Percentiles rank a stretch among this genome's conserved stretches.
These are phyloP conservation scores for Tolypeutes matacus DNA, from an alignment of 2,797 vertebrate genomes.

Conservation along the genomic window DNA sequence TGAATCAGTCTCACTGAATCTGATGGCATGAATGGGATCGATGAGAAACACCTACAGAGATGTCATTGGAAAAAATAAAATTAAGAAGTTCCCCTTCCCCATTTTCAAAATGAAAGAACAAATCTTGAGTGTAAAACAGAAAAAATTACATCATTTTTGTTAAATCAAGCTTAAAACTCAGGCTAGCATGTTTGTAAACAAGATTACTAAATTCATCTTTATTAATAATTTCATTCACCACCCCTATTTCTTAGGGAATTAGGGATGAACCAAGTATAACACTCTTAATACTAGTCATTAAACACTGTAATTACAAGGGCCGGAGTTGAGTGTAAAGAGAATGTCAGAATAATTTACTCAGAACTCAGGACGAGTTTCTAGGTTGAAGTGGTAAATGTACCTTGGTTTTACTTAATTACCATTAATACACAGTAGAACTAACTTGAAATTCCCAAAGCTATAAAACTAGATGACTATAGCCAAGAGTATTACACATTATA, in stretches of 20 bases:
- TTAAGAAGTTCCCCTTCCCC: neutral
- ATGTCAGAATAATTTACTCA: neutral
- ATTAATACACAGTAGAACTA: conserved; percentile 32
- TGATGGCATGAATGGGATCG: neutral
- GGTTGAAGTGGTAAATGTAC: neutral
- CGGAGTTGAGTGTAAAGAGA: neutral
- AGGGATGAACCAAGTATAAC: neutral
- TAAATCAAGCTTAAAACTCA: neutral
- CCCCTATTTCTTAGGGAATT: neutral
- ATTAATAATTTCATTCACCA: neutral
- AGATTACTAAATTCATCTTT: conserved; percentile 26
- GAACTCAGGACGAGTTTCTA: neutral
- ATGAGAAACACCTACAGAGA: conserved; percentile 11
- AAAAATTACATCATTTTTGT: neutral
- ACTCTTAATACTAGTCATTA: neutral
- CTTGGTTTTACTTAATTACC: neutral
- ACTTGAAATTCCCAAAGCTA: conserved; percentile 40
- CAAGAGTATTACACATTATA: neutral
- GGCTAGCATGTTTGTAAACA: neutral
- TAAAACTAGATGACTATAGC: neutral
- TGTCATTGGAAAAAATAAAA: conserved; percentile 39
- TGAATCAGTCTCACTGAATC: conserved; percentile 26
- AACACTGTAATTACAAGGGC: neutral
- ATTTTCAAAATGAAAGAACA: conserved; percentile 41
- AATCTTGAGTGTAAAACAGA: neutral